Conservation (phyloP, 2,888 invertebrate genomes). For the Troilus luridus region DNA sequence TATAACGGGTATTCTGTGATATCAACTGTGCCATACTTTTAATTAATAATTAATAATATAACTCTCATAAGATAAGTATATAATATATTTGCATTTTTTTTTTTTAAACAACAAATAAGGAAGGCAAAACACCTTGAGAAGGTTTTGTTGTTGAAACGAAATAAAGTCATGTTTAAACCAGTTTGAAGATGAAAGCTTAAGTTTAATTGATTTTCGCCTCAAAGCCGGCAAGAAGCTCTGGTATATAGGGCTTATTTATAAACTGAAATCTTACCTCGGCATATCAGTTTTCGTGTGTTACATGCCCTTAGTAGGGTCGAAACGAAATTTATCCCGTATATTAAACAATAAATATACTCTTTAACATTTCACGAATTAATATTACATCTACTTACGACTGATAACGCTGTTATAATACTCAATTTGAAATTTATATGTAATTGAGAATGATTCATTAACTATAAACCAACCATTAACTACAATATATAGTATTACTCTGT, state of each 20-base stretch:
- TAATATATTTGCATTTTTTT: not conserved
- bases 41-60: too few species aligned
- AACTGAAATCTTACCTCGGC: not conserved
- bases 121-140: not conserved
- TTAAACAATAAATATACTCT: too few species aligned
- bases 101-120: not conserved
- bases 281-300: constrained; percentile 7
- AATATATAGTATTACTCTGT: too few species aligned
- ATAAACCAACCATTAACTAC: too few species aligned
- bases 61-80: not conserved
- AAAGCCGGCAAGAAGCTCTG: constrained; percentile 17
- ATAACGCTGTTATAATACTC: too few species aligned
- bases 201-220: constrained; percentile 43
- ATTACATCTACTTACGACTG: too few species aligned
- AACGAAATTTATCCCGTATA: not conserved
- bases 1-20: too few species aligned
- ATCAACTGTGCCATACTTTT: too few species aligned
- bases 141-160: not conserved
- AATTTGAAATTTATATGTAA: too few species aligned
- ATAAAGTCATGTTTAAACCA: constrained; percentile 1
- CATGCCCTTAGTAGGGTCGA: not conserved
- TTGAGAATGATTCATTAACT: too few species aligned
- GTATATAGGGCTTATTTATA: constrained; percentile 27
- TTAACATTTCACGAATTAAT: too few species aligned
- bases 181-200: constrained; percentile 42